Evolutionary conservation across 1,140 invertebrate genomes (phyloP).

Genomic region (Trichonephila clavata): DNA sequence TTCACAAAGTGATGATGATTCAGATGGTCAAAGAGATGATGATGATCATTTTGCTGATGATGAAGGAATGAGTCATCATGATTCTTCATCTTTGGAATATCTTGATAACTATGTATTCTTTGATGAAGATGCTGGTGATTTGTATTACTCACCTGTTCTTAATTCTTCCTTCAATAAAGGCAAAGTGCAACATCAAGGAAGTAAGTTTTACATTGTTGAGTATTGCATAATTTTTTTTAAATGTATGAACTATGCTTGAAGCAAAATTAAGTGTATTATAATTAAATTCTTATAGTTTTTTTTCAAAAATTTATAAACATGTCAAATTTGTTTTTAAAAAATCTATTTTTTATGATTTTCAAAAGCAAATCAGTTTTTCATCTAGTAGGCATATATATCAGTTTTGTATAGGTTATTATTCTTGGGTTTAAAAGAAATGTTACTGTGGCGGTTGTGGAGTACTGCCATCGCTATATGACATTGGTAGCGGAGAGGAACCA

Average conservation of each 20-base stretch:
- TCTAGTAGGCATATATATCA: too few species aligned
- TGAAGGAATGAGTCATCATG: constrained; percentile 84
- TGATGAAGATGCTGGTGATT: constrained; percentile 78
- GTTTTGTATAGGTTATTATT: too few species aligned
- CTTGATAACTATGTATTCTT: constrained; percentile 80
- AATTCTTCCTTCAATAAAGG: constrained; percentile 43
- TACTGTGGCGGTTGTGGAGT: too few species aligned
- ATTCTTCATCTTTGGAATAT: constrained; percentile 84
- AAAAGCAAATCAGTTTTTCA: too few species aligned
- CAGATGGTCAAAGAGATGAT: constrained; percentile 85
- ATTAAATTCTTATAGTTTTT: not conserved
- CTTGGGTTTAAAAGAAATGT: too few species aligned
- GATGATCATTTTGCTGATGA: constrained; percentile 86
- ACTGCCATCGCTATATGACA: too few species aligned
- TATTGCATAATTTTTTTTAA: too few species aligned
- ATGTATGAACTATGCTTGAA: too few species aligned
- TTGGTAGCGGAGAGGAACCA: too few species aligned
- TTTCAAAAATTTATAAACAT: not conserved
- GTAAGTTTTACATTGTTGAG: constrained; percentile 8
- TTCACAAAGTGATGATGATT: constrained; percentile 83
- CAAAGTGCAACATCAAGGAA: constrained; percentile 47
- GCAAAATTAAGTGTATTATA: too few species aligned
- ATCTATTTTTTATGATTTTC: too few species aligned
- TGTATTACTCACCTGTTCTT: constrained; percentile 52
- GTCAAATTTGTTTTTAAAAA: too few species aligned